Evolutionary conservation across 2,113 vertebrate genomes (phyloP), one percentile per base, ranked within the genome.

Genomic region (Pomatorhinus ruficollis): DNA sequence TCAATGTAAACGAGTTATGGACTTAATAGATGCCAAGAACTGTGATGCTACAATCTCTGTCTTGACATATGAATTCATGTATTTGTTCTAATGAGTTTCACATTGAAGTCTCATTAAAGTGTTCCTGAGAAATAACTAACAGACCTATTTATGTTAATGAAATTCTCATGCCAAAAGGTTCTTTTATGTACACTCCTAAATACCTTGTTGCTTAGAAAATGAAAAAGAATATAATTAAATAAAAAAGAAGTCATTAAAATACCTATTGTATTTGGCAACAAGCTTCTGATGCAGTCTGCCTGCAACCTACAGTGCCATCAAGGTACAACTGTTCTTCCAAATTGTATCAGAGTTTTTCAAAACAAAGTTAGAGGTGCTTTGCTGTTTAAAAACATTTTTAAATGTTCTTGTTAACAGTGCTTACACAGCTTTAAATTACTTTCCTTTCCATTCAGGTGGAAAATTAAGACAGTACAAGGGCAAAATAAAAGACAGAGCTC

Each of bases 51-150:
- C 91, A 94, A 95, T 95, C 95, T 93, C 96, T 95, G 83, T 85
- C 96, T 93, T 98, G 97, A 98, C 96, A 97, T 97, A 97, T 92
- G 97, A 98, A 96, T 95, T 96, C 96, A 93, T 85, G 8, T 93
- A 97, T 97, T 91, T 97, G 97, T 96, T 87, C 95, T 98, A 98
- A 97, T 97, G 97, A 98, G 95, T 97, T 97, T 97, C 95, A 96
- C 92, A 94, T 94, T 80, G 93, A 94, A 91, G 84, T 95, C 95
- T 98, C 97, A 98, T 97, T 97, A 97, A 93, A 97, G 78, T 83
- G 80, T 88, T 97, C 96, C 92, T 91, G 88, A 95, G 95, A 97
- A 97, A 92, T 85, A 96, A 96, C 95, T 97, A 97, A 95, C 91
- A 95, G 95, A 89, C 93, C 95, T 95, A 97, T 94, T 97, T 97